Evolutionary conservation across 2,113 vertebrate genomes (phyloP), one percentile per base, ranked within the genome.

Genomic region (Rana temporaria): DNA sequence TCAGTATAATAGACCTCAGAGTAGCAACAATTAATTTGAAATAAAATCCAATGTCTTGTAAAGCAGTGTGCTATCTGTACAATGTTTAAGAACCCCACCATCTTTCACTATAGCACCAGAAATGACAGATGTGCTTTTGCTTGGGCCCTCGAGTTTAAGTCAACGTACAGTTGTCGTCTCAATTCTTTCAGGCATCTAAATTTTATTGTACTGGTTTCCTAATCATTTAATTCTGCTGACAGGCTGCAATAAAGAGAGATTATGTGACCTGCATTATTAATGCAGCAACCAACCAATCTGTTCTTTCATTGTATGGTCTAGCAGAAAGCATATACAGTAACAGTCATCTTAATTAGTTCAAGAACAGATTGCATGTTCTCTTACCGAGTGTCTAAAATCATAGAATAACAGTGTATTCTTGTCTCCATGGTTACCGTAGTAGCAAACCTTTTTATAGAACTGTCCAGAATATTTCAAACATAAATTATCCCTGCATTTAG

Each of bases 401-500:
- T 84, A 84, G 86, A 87, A 82, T 0, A 0, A 79, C 85, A 87
- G 76, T 67, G 0, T 75, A 84, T 80, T 88, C 81, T 86, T 4
- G 85, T 89, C 86, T 86, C 85, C 82, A 86, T 66, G 81, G 83
- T 53, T 88, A 86, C 87, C 71, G 74, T 62, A 84, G 79, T 86
- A 87, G 73, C 84, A 87, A 86, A 87, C 79, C 84, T 88, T 88
- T 88, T 90, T 88, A 73, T 87, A 86, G 85, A 30, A 84, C 77
- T 82, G 84, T 83, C 78, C 84, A 79, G 55, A 88, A 87, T 86
- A 82, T 85, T 85, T 84, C 87, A 89, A 90, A 88, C 84, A 89
- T 87, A 85, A 88, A 87, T 86, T 0, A 56, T 82, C 86, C 74
- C 88, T 89, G 88, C 78, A 90, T 90, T 86, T 85, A 78, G 86